Conservation (phyloP, 2,888 invertebrate genomes). For the Ophion slaviceki region DNA sequence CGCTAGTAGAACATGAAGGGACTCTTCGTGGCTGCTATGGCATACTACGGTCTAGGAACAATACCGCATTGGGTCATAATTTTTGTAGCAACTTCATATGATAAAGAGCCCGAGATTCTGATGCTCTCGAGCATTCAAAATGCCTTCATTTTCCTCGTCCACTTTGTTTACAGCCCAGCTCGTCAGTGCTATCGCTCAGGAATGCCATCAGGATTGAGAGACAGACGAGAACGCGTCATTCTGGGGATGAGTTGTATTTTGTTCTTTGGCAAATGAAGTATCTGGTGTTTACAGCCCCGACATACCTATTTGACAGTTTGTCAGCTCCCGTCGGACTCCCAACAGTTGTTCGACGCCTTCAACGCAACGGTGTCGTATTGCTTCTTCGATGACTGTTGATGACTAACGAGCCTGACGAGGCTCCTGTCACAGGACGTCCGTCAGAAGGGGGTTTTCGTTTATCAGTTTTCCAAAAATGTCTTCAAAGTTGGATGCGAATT, state of each 20-base stretch:
- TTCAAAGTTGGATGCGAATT: background rate
- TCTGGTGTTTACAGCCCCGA: slow-evolving; percentile 30
- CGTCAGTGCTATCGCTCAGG: background rate
- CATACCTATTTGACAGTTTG: slow-evolving; percentile 54
- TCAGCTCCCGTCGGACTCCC: slow-evolving; percentile 56
- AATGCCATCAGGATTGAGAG: slow-evolving; percentile 25
- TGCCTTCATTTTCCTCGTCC: slow-evolving; percentile 24
- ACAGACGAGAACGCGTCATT: slow-evolving; percentile 8
- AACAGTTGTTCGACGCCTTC: background rate
- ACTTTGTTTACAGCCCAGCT: slow-evolving; percentile 22
- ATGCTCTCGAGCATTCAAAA: slow-evolving; percentile 27
- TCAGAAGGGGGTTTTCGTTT: background rate
- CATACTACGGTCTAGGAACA: slow-evolving; percentile 11
- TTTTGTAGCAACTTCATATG: slow-evolving; percentile 39
- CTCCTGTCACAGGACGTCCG: background rate
- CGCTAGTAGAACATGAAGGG: background rate
- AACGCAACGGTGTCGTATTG: slow-evolving; percentile 25
- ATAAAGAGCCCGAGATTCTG: slow-evolving; percentile 43
- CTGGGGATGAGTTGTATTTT: background rate
- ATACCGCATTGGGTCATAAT: slow-evolving; percentile 45
- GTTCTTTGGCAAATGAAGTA: slow-evolving; percentile 4
- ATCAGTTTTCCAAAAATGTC: slow-evolving; percentile 28
- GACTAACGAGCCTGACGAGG: background rate
- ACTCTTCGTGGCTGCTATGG: slow-evolving; percentile 1
- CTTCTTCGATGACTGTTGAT: background rate